Conservation (phyloP, 2,113 vertebrate genomes). For the Gasterosteus aculeatus region DNA sequence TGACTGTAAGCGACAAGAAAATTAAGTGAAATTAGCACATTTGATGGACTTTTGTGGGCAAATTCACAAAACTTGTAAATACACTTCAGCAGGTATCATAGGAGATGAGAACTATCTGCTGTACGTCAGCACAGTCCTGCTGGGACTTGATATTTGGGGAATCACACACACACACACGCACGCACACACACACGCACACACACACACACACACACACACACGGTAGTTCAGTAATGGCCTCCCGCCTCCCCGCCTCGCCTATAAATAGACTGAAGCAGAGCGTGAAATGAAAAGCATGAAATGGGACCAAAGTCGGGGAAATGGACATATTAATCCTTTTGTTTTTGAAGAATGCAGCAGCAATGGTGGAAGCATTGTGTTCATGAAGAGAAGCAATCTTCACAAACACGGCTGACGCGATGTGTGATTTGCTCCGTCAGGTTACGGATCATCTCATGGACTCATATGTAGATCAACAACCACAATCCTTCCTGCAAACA, state of each 20-base stretch:
- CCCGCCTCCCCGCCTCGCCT: slow-evolving; percentile 63
- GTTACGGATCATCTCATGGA: slow-evolving; percentile 43
- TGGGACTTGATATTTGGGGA: slow-evolving; percentile 7
- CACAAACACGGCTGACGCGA: slow-evolving; percentile 61
- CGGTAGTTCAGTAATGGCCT: slow-evolving; percentile 57
- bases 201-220: slow-evolving; percentile 18
- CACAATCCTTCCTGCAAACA: slow-evolving; percentile 20
- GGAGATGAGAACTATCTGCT: too few species aligned
- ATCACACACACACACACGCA: neutral
- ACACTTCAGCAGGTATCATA: too few species aligned
- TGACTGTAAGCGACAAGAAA: too few species aligned
- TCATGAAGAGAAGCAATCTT: slow-evolving; percentile 68
- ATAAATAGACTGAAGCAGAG: slow-evolving; percentile 79
- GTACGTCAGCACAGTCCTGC: neutral
- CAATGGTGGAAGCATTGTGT: slow-evolving; percentile 66
- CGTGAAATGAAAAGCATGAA: slow-evolving; percentile 81
- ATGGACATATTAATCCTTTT: slow-evolving; percentile 74
- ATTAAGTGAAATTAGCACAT: too few species aligned
- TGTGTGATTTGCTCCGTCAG: slow-evolving; percentile 39
- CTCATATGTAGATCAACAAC: slow-evolving; percentile 51
- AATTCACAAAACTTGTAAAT: too few species aligned
- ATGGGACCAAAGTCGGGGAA: slow-evolving; percentile 72
- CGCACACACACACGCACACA: slow-evolving; percentile 19
- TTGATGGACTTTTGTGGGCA: too few species aligned
- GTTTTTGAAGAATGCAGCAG: slow-evolving; percentile 64